phyloP scores from a whole-genome alignment of 2,888 invertebrate genomes.

The Apodemia mormo region DNA sequence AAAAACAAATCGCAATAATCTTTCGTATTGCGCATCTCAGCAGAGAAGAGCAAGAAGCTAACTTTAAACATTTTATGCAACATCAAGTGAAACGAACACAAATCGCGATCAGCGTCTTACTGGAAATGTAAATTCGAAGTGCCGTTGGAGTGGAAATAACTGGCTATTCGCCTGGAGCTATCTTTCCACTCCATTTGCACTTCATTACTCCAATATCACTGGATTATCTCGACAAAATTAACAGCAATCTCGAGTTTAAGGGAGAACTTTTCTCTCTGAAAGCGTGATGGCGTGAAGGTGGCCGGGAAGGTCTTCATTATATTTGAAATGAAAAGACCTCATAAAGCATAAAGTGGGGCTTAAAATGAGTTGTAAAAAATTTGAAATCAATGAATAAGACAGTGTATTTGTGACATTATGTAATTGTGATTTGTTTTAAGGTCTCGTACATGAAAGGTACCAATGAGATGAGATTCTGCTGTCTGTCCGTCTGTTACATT shows the following conservation, averaged over 20 bases:
- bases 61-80: not conserved
- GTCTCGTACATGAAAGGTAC: no score
- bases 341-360: no score
- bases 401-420: no score
- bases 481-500: no score
- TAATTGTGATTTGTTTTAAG: no score
- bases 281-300: not conserved
- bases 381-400: no score
- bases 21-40: no score
- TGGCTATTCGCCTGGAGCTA: slow-evolving; percentile 4
- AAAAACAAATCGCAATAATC: no score
- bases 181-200: slow-evolving; percentile 13
- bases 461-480: no score
- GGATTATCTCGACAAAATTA: not conserved
- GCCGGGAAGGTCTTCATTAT: not conserved
- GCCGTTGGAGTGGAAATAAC: not conserved
- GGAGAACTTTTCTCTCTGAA: not conserved
- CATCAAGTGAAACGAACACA: not conserved
- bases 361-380: no score
- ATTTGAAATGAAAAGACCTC: not conserved
- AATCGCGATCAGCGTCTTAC: not conserved
- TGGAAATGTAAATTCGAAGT: slow-evolving; percentile 1
- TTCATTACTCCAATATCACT: not conserved
- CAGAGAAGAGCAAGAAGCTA: not conserved
- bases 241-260: not conserved